Evolutionary conservation across 1,140 invertebrate genomes (phyloP), one percentile per base, ranked within the genome.

Genomic region (Drosophila auraria): DNA sequence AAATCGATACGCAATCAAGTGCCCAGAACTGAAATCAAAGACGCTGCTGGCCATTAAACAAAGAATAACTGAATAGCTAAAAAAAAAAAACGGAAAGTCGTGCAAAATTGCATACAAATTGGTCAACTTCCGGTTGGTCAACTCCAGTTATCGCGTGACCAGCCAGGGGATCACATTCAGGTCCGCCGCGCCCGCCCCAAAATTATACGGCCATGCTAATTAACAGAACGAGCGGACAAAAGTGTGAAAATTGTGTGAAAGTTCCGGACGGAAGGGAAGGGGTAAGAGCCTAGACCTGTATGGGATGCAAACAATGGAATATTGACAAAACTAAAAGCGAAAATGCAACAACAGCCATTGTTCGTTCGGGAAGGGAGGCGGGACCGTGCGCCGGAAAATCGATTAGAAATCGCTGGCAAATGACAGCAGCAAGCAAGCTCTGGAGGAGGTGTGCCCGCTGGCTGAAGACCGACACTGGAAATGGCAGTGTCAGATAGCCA

Each of bases 331-430:
- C 49, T 47, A 57, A 53, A 80, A 76, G 44, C 71, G 45, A 82
- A 57, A 80, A 83, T 80, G 59, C 78, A 84, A 59, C 70, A 61
- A 61, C 70, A 38, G 38, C 68, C 38, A 53, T 74, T 73, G 71
- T 74, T 50, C 38, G 17, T 36, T 44, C 25, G 36, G 61, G 50
- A 27, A 17, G 57, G 49, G n/a, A 57, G 59, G 53, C 57, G 53
- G 36, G n/a, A 36, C 66, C 51, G 53, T 74, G 80, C 75, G 74
- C 57, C 69, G 83, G 86, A 87, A 87, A 87, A 87, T 87, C 84
- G 86, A 87, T 87, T 87, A 87, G 84, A 87, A 87, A 87, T 84
- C 84, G 81, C 75, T 89, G 86, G 81, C 81, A 87, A 89, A 87
- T 87, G 84, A 87, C 86, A 90, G 84, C 84, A 75, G 17, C 53